Evolutionary conservation across 2,113 vertebrate genomes (phyloP).

Genomic region (Megalops atlanticus): DNA sequence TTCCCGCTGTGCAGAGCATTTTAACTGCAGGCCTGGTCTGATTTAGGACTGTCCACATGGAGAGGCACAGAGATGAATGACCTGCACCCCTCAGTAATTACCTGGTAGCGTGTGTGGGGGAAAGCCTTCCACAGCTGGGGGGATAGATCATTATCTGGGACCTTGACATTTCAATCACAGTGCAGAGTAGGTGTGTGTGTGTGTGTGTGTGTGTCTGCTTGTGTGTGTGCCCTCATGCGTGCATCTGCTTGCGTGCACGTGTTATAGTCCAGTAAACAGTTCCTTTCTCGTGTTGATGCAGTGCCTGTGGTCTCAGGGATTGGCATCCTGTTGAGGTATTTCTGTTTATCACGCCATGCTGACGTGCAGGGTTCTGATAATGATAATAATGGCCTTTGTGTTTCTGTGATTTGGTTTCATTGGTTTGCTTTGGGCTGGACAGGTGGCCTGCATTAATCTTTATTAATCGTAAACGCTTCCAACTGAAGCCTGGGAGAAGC

Average conservation of each 20-base stretch:
- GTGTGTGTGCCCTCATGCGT: not conserved
- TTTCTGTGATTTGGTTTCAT: too few relatives aligned
- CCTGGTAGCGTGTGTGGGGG: not conserved
- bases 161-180: slow-evolving; percentile 29
- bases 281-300: too few relatives aligned
- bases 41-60: not conserved
- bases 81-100: slow-evolving; percentile 6
- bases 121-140: not conserved
- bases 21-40: not conserved
- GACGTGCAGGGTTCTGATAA: not conserved
- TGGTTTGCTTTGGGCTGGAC: not conserved
- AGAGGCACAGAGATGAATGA: not conserved
- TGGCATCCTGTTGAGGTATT: not conserved
- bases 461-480: not conserved
- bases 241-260: not conserved
- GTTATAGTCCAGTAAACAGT: too few relatives aligned
- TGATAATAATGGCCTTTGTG: too few relatives aligned
- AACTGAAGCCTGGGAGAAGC: not conserved
- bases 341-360: not conserved
- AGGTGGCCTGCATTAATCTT: not conserved
- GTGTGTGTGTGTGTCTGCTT: slow-evolving; percentile 1
- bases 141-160: slow-evolving; percentile 41
- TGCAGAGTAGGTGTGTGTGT: slow-evolving; percentile 7
- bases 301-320: not conserved
- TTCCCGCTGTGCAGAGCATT: not conserved